Percentiles rank a stretch among this genome's conserved stretches.
phyloP scores from a whole-genome alignment of 2,888 invertebrate species.

The Drosophila flavopinicola region DNA sequence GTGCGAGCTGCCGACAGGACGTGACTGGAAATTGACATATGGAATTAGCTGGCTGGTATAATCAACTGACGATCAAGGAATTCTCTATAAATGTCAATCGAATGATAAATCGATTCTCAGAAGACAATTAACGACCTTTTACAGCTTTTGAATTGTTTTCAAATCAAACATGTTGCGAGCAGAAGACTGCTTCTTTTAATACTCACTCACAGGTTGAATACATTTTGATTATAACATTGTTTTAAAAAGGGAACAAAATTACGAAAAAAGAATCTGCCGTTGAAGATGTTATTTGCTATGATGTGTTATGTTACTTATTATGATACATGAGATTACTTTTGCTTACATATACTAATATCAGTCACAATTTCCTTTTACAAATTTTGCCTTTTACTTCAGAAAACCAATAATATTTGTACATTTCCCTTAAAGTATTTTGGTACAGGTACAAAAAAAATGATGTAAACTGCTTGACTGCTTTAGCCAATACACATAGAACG shows the following conservation, averaged over 20 bases:
- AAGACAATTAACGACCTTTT: slow-evolving; percentile 21
- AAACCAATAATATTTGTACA: too few relatives aligned
- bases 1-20: slow-evolving; percentile 50
- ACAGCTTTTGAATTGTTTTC: slow-evolving; percentile 1
- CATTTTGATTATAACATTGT: too few relatives aligned
- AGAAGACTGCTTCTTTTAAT: too few relatives aligned
- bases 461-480: neutral
- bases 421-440: neutral
- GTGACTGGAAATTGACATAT: slow-evolving; percentile 51
- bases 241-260: too few relatives aligned
- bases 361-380: too few relatives aligned
- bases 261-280: too few relatives aligned
- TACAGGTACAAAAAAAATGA: neutral
- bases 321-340: too few relatives aligned
- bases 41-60: slow-evolving; percentile 40
- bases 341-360: too few relatives aligned
- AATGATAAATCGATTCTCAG: slow-evolving; percentile 36
- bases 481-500: neutral
- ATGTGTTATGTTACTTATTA: too few relatives aligned
- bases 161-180: neutral
- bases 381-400: too few relatives aligned
- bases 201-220: too few relatives aligned
- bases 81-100: slow-evolving; percentile 8
- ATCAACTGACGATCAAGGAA: slow-evolving; percentile 41
- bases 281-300: too few relatives aligned